These are phyloP conservation scores for Chesias legatella DNA, from an alignment of 2,888 invertebrate species.

Conservation along the genomic window DNA sequence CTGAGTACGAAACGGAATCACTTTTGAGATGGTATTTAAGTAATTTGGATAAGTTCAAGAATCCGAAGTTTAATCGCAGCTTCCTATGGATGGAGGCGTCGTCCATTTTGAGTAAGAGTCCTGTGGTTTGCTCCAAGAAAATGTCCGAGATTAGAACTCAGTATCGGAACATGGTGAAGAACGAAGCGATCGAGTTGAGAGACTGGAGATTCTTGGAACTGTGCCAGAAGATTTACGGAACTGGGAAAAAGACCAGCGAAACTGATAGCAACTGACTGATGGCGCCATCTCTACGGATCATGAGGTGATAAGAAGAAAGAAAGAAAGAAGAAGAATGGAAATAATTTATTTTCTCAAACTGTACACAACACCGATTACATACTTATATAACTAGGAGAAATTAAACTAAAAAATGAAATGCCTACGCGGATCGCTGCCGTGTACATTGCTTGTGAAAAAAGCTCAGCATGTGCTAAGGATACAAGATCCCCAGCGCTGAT, in stretches of 20 bases:
- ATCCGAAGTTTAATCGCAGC: constrained; percentile 61
- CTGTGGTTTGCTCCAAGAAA: constrained; percentile 64
- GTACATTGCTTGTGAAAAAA: no score
- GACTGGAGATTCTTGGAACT: constrained; percentile 60
- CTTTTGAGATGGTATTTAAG: constrained; percentile 64
- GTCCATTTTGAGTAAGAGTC: constrained; percentile 53
- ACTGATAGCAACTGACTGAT: background rate
- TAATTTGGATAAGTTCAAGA: constrained; percentile 70
- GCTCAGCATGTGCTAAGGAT: no score
- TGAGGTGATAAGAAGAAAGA: no score
- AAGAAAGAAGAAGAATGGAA: no score
- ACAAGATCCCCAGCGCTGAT: no score
- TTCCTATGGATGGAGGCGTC: constrained; percentile 68
- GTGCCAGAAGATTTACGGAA: constrained; percentile 72
- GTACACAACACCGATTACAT: no score
- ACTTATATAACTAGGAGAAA: no score
- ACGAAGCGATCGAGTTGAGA: constrained; percentile 45
- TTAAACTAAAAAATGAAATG: no score
- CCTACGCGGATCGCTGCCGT: no score
- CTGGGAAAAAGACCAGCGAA: constrained; percentile 50
- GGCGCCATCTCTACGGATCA: no score
- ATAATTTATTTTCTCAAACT: no score
- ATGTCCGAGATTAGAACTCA: constrained; percentile 65
- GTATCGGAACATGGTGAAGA: constrained; percentile 61
- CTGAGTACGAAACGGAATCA: constrained; percentile 54